Evolutionary conservation across 2,797 vertebrate species (phyloP).

Genomic region (Sebastes miniatus): DNA sequence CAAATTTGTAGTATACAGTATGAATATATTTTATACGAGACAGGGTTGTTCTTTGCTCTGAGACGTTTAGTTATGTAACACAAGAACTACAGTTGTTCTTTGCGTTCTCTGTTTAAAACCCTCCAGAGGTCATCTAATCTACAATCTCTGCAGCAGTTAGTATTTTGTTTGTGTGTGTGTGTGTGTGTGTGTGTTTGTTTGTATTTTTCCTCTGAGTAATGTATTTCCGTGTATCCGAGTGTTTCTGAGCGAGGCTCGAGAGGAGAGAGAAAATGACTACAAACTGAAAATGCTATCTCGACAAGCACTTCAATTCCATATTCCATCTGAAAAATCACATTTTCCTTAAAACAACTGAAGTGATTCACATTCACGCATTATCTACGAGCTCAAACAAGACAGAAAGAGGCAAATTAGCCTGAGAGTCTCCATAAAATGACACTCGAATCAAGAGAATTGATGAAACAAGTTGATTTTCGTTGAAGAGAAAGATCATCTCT

Average conservation of each 20-base stretch:
- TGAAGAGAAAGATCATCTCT: not conserved
- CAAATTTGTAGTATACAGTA: not conserved
- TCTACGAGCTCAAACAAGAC: not conserved
- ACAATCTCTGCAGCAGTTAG: not conserved
- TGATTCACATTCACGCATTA: not conserved
- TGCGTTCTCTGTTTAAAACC: not conserved
- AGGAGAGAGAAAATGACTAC: not conserved
- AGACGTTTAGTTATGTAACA: not conserved
- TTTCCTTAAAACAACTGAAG: not conserved
- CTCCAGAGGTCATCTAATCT: not conserved
- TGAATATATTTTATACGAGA: not conserved
- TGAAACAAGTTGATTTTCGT: not conserved
- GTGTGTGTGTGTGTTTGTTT: not conserved
- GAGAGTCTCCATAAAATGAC: not conserved
- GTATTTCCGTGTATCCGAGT: not conserved
- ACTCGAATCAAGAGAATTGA: conserved; percentile 4
- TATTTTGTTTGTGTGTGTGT: not conserved
- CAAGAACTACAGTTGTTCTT: not conserved
- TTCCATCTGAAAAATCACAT: not conserved
- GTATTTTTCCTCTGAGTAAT: not conserved
- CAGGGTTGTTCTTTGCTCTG: not conserved
- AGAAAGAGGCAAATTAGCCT: not conserved
- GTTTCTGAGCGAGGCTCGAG: not conserved
- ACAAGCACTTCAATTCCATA: not conserved
- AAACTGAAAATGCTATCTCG: not conserved